A percentile compares a stretch with the other conserved stretches of the same genome.
phyloP scores from a whole-genome alignment of 2,797 vertebrate genomes.

The Myotis daubentonii region DNA sequence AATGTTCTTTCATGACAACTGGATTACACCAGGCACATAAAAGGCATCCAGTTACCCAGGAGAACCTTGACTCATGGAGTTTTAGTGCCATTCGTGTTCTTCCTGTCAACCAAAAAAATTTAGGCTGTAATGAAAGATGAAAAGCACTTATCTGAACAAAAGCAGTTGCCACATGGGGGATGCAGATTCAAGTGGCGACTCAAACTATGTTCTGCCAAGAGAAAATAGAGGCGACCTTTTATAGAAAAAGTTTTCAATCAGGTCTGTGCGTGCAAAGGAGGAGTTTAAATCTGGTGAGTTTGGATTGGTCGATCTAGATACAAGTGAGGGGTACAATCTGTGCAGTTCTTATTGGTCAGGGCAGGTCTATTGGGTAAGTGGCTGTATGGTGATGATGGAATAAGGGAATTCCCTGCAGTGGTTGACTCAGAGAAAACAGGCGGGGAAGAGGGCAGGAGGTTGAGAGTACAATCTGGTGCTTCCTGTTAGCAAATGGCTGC shows the following conservation, averaged over 20 bases:
- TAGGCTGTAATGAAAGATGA: not conserved
- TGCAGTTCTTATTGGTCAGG: not conserved
- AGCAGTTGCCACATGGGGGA: not conserved
- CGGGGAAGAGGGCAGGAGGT: not conserved
- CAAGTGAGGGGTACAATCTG: not conserved
- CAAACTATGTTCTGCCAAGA: not conserved
- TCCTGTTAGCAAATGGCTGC: not conserved
- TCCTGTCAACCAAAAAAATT: not conserved
- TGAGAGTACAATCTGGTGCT: not conserved
- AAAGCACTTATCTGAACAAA: not conserved
- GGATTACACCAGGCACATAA: not conserved
- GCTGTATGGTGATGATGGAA: not conserved
- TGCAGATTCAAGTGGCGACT: not conserved
- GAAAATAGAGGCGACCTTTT: not conserved
- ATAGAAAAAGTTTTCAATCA: not conserved
- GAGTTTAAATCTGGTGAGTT: not conserved
- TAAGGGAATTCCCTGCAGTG: not conserved
- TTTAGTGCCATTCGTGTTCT: not conserved
- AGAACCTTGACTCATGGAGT: not conserved
- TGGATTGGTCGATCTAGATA: not conserved
- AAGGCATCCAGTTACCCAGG: not conserved
- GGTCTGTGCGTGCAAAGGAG: not conserved
- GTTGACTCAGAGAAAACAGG: not conserved
- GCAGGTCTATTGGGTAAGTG: not conserved
- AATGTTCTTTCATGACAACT: not conserved